Base-by-base conservation (phyloP, 2,888 invertebrate genomes). In the Rhorus exstirpatorius region DNA sequence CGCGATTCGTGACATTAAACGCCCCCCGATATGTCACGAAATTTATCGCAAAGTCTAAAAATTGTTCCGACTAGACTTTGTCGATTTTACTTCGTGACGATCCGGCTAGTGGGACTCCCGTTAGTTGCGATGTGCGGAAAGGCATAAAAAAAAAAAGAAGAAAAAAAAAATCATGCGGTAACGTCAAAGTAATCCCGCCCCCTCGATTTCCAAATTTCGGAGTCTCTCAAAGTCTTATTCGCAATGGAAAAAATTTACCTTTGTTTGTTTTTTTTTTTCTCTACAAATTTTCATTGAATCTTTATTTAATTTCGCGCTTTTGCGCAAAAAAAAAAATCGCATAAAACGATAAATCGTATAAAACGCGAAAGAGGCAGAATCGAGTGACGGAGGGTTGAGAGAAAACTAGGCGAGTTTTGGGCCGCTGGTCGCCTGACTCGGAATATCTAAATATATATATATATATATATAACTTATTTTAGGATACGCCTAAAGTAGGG, bases 401-500 rank as follows among this genome's bases (percentile, higher is more conserved):
- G 65, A 83, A 72, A 74, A 85, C 83, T 55, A 83, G 72, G 83
- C 80, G 76, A 81, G 83, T 81, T 68, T 84, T 86, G 71, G 87
- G 83, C 86, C 86, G 84, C 87, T 86, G 88, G 87, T 87, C 87
- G 87, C 80, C 84, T 77, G 83, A 75, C 83, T 72, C 82, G 86
- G 87, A 86, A 68, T 84, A 81, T 74, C 79, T 51, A 80, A 68
- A 78, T 71, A 63, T 70, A 81, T 76, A 81, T 83, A 78, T 67
- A 84, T 81, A 81, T 72, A 80, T 84, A 81, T 79, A 79, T 88
- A 89, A 89, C 84, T 88, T 90, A 90, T 90, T 89, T 89, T 89
- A 91, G 87, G 85, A 88, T 89, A 90, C 84, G 91, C 90, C 91
- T 90, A 89, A 90, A 83, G 83, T 86, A 87, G 81, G 83, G 75